phyloP scores from a whole-genome alignment of 2,797 vertebrate species.

The Intellagama lesueurii region DNA sequence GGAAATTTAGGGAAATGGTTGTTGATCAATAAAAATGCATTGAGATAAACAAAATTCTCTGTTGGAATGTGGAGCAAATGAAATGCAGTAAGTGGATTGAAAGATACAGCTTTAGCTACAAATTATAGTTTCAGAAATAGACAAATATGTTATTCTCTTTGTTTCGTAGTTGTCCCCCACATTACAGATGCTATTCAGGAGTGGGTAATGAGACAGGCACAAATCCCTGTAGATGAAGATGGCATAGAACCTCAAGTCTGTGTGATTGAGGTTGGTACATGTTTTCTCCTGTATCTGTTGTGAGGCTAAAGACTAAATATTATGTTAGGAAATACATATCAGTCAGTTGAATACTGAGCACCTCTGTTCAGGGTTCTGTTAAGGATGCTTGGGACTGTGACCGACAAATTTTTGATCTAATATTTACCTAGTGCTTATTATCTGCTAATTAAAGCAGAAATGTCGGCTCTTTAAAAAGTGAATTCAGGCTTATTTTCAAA shows the following conservation, averaged over 20 bases:
- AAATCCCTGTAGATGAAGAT: constrained; percentile 92
- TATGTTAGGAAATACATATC: background rate
- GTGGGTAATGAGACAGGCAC: constrained; percentile 94
- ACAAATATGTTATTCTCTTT: background rate
- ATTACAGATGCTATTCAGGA: constrained; percentile 99
- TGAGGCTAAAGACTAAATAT: background rate
- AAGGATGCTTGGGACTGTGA: background rate
- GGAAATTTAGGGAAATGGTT: background rate
- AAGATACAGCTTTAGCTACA: background rate
- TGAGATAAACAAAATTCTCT: background rate
- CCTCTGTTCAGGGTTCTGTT: background rate
- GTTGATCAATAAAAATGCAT: background rate
- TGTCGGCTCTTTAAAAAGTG: background rate
- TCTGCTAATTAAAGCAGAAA: background rate
- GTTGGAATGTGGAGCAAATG: background rate
- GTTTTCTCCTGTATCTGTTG: background rate
- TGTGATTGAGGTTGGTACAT: constrained; percentile 90
- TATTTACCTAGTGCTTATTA: background rate
- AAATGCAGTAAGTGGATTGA: background rate
- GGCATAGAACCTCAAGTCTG: constrained; percentile 93
- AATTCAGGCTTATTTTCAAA: background rate
- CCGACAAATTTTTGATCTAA: background rate
- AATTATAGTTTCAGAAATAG: background rate
- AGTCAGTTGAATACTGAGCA: background rate
- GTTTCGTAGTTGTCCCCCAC: constrained; percentile 90